A percentile compares a stretch with the other conserved stretches of the same genome.
phyloP scores from a whole-genome alignment of 2,113 vertebrate genomes.

The Scortum barcoo region DNA sequence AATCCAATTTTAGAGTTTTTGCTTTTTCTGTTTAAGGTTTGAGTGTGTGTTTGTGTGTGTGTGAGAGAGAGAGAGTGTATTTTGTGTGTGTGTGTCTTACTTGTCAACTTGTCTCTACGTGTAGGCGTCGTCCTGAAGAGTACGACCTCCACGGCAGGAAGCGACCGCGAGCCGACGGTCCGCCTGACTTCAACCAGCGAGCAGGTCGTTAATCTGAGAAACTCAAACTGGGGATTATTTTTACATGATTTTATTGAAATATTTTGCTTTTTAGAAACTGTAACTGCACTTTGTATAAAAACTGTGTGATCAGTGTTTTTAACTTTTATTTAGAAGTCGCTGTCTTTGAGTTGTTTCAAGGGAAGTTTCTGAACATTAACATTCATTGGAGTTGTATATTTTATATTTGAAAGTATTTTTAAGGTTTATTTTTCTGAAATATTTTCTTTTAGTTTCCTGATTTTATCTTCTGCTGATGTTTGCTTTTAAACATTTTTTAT shows the following conservation, averaged over 20 bases:
- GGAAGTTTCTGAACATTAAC: too few species aligned
- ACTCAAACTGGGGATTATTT: not conserved
- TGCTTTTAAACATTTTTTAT: not conserved
- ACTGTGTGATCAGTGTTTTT: too few species aligned
- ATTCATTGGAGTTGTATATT: too few species aligned
- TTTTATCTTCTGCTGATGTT: not conserved
- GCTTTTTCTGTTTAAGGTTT: not conserved
- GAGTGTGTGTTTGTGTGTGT: not conserved
- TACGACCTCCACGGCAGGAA: conserved; percentile 99
- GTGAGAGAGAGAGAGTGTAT: not conserved
- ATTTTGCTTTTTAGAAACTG: too few species aligned
- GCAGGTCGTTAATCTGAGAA: conserved; percentile 79
- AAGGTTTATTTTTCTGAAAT: not conserved
- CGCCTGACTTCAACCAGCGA: conserved; percentile 96
- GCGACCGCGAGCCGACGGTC: conserved; percentile 96
- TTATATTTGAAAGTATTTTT: too few species aligned
- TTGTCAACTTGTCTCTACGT: conserved; percentile 90
- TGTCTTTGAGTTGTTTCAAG: too few species aligned
- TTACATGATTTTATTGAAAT: not conserved
- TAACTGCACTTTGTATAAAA: too few species aligned
- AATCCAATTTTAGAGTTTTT: not conserved
- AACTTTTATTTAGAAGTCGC: too few species aligned
- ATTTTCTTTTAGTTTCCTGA: not conserved
- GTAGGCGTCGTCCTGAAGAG: conserved; percentile 99
- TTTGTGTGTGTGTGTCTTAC: conserved; percentile 69